A percentile compares a stretch with the other conserved stretches of the same genome.
These are phyloP conservation scores for Numida meleagris DNA, from an alignment of 2,113 vertebrate species.

Conservation along the genomic window DNA sequence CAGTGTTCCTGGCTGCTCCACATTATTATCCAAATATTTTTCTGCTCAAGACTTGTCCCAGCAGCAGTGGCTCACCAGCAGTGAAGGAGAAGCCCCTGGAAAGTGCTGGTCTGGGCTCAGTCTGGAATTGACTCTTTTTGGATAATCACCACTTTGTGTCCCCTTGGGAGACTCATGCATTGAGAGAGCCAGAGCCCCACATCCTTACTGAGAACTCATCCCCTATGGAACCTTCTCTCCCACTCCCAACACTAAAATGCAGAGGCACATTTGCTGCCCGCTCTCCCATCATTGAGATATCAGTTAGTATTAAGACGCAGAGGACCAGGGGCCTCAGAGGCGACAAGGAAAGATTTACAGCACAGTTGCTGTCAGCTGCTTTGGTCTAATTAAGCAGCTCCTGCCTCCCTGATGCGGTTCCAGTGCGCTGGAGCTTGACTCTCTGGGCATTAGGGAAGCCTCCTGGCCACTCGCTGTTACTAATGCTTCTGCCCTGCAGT, in stretches of 20 bases:
- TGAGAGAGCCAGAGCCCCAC: rapidly evolving
- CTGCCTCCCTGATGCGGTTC: constrained; percentile 4
- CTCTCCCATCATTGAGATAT: background rate
- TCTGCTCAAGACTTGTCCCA: background rate
- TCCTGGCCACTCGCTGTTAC: background rate
- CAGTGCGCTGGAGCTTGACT: constrained; percentile 45
- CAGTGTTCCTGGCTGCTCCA: background rate
- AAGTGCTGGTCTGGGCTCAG: background rate
- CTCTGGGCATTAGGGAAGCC: background rate
- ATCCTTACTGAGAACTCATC: background rate
- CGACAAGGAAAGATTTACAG: background rate
- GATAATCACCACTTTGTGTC: background rate
- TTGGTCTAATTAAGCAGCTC: constrained; percentile 52
- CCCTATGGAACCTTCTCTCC: background rate
- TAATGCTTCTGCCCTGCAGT: background rate
- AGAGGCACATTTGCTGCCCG: background rate
- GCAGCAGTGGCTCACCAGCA: background rate
- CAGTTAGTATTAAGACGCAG: background rate
- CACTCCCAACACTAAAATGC: background rate
- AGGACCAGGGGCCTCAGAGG: constrained; percentile 4
- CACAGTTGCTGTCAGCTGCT: constrained; percentile 24
- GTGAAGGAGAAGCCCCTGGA: background rate
- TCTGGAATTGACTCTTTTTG: background rate
- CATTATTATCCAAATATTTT: background rate
- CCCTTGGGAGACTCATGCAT: background rate